Conservation (phyloP, 2,797 vertebrate genomes). For the Glossophaga mutica region DNA sequence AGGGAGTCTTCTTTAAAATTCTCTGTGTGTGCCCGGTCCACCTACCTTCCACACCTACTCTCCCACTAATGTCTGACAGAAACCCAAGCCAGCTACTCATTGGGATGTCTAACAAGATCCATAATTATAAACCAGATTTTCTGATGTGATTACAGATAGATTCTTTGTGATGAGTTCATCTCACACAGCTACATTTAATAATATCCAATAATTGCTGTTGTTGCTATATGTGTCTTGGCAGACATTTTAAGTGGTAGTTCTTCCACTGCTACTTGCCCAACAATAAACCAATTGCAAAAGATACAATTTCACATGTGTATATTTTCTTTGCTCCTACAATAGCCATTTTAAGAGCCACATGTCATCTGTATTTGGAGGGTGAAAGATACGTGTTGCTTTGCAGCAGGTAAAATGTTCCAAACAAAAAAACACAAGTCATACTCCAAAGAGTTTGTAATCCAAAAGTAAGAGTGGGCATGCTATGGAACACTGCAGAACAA, state of each 20-base stretch:
- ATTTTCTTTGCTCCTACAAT: neutral
- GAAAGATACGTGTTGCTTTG: neutral
- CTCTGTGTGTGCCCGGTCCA: neutral
- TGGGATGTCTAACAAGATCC: neutral
- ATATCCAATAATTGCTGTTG: constrained; percentile 4
- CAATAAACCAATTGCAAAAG: constrained; percentile 16
- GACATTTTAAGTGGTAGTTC: neutral
- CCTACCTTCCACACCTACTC: neutral
- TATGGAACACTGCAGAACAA: constrained; percentile 51
- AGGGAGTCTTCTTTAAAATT: neutral
- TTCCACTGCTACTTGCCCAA: neutral
- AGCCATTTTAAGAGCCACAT: neutral
- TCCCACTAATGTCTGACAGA: constrained; percentile 14
- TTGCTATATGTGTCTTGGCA: neutral
- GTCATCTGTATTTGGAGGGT: neutral
- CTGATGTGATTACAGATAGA: neutral
- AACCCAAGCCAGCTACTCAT: neutral
- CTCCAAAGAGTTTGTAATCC: constrained; percentile 45
- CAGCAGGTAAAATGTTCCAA: constrained; percentile 13
- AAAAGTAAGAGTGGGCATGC: constrained; percentile 45
- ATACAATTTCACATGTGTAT: neutral
- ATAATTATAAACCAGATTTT: constrained; percentile 6
- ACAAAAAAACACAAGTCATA: neutral
- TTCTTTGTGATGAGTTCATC: neutral
- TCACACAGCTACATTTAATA: constrained; percentile 21